Conservation (phyloP, 2,797 vertebrate genomes). For the Pseudomugil tenellus region DNA sequence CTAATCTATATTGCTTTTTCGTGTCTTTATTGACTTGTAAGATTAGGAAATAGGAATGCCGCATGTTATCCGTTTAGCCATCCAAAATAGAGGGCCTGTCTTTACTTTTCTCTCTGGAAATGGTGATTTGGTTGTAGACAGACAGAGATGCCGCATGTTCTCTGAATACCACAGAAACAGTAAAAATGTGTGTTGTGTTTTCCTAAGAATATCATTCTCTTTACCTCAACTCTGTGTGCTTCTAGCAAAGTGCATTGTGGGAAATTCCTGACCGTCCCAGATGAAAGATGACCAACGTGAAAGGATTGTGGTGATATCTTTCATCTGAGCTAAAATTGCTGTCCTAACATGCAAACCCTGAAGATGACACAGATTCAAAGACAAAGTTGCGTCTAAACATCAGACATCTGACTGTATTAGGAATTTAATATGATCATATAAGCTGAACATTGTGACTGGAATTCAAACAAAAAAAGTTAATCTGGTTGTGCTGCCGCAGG, state of each 20-base stretch:
- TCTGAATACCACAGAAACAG: neutral
- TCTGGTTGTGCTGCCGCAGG: too few species aligned
- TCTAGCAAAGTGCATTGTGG: neutral
- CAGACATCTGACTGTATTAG: too few species aligned
- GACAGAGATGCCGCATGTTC: neutral
- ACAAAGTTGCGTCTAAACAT: too few species aligned
- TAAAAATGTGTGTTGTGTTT: neutral
- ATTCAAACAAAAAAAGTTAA: too few species aligned
- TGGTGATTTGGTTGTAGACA: neutral
- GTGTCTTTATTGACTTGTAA: neutral
- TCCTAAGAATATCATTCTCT: neutral
- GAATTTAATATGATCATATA: too few species aligned
- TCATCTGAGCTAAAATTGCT: too few species aligned
- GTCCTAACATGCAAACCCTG: too few species aligned
- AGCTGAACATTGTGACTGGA: too few species aligned
- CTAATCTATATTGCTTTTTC: neutral
- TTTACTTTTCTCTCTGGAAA: neutral
- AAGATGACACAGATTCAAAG: too few species aligned
- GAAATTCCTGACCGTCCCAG: neutral
- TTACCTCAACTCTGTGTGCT: neutral
- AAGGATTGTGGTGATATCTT: neutral
- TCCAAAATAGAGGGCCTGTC: neutral
- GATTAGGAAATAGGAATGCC: neutral
- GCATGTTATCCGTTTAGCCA: neutral
- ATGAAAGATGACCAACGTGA: neutral